phyloP scores from a whole-genome alignment of 2,797 vertebrate genomes.

The Cyclopterus lumpus region DNA sequence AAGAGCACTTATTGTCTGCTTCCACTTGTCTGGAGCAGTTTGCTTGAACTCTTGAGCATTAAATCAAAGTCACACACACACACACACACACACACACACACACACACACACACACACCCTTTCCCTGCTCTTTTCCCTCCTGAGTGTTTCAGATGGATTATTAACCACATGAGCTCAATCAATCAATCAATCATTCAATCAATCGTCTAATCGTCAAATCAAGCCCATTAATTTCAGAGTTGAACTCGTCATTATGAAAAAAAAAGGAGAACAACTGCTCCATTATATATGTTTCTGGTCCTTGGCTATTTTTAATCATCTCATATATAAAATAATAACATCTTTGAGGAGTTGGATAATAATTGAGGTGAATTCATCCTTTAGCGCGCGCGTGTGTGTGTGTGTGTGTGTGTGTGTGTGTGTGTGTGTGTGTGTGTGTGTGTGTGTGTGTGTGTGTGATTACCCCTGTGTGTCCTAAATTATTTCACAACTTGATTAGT shows the following conservation, averaged over 20 bases:
- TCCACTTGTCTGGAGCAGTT: not conserved
- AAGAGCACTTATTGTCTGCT: not conserved
- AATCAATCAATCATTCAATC: slow-evolving; percentile 2
- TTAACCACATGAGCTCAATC: not conserved
- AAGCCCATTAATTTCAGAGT: slow-evolving; percentile 84
- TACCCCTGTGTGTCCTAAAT: slow-evolving; percentile 44
- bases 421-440: slow-evolving; percentile 38
- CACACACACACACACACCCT: too few species aligned
- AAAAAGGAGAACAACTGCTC: slow-evolving; percentile 67
- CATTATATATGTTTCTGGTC: slow-evolving; percentile 54
- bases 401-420: slow-evolving; percentile 40
- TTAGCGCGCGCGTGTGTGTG: slow-evolving; percentile 27
- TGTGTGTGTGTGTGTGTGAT: slow-evolving; percentile 35
- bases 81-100: too few species aligned
- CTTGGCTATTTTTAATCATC: slow-evolving; percentile 65
- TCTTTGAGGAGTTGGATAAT: slow-evolving; percentile 59
- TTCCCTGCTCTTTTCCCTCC: not conserved
- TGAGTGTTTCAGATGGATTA: slow-evolving; percentile 23
- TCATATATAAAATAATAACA: slow-evolving; percentile 60
- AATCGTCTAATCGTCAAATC: slow-evolving; percentile 68
- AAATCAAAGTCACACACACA: too few species aligned
- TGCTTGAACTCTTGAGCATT: slow-evolving; percentile 4
- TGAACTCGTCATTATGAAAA: slow-evolving; percentile 81
- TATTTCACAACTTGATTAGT: slow-evolving; percentile 69
- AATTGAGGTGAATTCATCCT: slow-evolving; percentile 53